phyloP scores from a whole-genome alignment of 2,113 vertebrate species.

The Pteronura brasiliensis region DNA sequence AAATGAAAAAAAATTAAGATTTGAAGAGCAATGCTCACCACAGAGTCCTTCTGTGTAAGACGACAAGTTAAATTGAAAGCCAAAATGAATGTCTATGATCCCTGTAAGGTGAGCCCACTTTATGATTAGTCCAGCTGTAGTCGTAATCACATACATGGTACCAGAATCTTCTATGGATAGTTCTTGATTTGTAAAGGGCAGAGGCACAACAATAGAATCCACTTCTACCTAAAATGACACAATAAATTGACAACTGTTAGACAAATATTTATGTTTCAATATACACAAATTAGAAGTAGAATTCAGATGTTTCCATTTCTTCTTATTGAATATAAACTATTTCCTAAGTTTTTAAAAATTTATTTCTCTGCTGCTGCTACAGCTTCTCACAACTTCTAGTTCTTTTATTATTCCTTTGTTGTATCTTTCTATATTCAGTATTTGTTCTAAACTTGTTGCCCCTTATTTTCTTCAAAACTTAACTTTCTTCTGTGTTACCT shows the following conservation, averaged over 20 bases:
- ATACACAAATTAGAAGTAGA: not conserved
- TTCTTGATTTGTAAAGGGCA: constrained; percentile 91
- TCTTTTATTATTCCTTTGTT: not conserved
- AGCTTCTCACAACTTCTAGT: not conserved
- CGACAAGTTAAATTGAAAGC: constrained; percentile 83
- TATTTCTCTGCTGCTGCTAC: not conserved
- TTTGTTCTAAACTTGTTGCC: not conserved
- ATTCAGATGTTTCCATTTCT: not conserved
- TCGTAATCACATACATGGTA: constrained; percentile 93
- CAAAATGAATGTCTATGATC: constrained; percentile 94
- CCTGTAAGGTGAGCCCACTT: constrained; percentile 98
- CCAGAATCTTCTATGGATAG: constrained; percentile 95
- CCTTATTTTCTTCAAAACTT: constrained; percentile 3
- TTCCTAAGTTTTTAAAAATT: not conserved
- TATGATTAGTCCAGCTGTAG: constrained; percentile 92
- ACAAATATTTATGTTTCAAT: not conserved
- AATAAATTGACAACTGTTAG: constrained; percentile 8
- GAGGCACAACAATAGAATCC: constrained; percentile 88
- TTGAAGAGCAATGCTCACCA: constrained; percentile 84
- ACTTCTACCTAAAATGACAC: constrained; percentile 88
- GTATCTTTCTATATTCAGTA: not conserved
- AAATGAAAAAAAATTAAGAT: not conserved
- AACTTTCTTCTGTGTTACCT: not conserved
- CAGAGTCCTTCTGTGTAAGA: constrained; percentile 93
- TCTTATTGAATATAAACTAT: not conserved